Conservation (phyloP, 2,797 vertebrate genomes). For the Pangasius larnaudii region DNA sequence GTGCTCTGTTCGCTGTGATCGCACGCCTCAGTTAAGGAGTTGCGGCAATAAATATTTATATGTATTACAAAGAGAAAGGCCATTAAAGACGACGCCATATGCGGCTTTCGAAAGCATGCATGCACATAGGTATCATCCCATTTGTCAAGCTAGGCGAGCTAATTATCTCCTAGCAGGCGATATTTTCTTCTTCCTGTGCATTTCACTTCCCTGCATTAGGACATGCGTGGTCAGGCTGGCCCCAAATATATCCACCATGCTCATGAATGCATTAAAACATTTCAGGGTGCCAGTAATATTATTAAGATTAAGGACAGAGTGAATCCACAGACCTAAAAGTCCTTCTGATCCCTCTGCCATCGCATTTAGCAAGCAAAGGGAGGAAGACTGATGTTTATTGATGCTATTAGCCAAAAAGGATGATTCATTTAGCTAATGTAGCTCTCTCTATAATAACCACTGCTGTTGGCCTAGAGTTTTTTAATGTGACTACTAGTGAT, state of each 20-base stretch:
- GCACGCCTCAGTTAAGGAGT: constrained; percentile 67
- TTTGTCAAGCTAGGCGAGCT: constrained; percentile 96
- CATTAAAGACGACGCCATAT: constrained; percentile 91
- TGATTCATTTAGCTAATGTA: constrained; percentile 99
- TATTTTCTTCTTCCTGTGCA: constrained; percentile 92
- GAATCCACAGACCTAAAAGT: constrained; percentile 83
- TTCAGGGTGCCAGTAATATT: constrained; percentile 89
- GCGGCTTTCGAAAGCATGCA: constrained; percentile 90
- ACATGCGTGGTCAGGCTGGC: constrained; percentile 91
- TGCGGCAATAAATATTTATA: constrained; percentile 83
- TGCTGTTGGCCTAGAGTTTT: constrained; percentile 83
- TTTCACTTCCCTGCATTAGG: constrained; percentile 96
- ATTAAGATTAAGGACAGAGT: constrained; percentile 87
- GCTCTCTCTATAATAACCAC: constrained; percentile 90
- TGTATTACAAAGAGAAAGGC: constrained; percentile 81
- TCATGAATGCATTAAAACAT: constrained; percentile 99
- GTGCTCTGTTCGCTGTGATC: constrained; percentile 47
- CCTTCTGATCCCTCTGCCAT: constrained; percentile 85
- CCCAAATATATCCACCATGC: constrained; percentile 91
- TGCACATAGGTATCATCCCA: constrained; percentile 97
- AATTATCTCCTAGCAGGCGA: constrained; percentile 91
- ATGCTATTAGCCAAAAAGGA: constrained; percentile 95
- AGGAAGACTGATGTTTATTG: constrained; percentile 90
- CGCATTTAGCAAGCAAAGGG: constrained; percentile 65
- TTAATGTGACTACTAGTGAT: constrained; percentile 64